phyloP scores from a whole-genome alignment of 2,113 vertebrate genomes.

The Oryzias celebensis region DNA sequence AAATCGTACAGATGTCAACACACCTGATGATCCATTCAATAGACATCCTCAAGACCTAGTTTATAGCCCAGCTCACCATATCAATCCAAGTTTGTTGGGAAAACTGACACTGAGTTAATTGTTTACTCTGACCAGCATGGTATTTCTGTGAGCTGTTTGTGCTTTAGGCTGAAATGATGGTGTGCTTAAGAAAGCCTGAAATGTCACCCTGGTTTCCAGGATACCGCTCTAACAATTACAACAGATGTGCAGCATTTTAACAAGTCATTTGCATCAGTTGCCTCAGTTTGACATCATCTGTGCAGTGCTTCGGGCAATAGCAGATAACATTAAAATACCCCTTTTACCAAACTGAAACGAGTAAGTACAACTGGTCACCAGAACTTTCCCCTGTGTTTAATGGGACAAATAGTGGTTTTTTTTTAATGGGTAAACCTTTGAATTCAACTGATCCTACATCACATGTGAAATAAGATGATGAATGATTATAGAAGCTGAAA shows the following conservation, averaged over 20 bases:
- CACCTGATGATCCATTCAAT: conserved; percentile 69
- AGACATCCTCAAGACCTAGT: conserved; percentile 58
- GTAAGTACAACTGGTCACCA: not conserved
- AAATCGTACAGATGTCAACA: conserved; percentile 62
- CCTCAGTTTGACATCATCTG: not conserved
- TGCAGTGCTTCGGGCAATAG: not conserved
- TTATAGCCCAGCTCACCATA: conserved; percentile 62
- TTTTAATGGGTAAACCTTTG: not conserved
- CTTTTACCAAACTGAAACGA: not conserved
- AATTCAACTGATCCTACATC: not conserved
- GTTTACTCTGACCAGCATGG: conserved; percentile 18
- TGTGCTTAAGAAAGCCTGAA: not conserved
- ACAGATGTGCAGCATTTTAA: not conserved
- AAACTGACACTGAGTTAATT: conserved; percentile 54
- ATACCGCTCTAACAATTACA: not conserved
- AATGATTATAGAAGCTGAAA: too few species aligned
- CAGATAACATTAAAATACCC: not conserved
- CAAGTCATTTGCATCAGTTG: not conserved
- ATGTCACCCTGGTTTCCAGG: conserved; percentile 1
- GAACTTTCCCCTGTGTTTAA: too few species aligned
- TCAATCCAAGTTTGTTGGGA: conserved; percentile 53
- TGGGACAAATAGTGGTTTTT: too few species aligned
- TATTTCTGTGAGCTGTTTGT: conserved; percentile 21
- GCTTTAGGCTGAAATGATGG: not conserved
- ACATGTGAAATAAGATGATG: too few species aligned